Conservation (phyloP, 92 coral and sea anemone genomes). For the Meandrina meandrites region DNA sequence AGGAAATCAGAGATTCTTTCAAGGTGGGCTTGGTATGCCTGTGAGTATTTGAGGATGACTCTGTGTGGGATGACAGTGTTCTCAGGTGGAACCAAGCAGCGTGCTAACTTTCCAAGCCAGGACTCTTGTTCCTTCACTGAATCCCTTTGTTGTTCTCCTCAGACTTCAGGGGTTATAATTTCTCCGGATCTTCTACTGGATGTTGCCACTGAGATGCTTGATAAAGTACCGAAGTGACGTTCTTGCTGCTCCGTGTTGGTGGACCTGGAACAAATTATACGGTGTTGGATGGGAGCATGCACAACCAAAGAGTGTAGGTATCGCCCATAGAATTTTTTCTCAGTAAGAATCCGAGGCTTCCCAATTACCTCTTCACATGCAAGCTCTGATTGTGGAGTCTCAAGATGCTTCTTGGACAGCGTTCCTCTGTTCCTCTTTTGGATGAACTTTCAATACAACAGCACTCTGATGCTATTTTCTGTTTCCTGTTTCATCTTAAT, state of each 20-base stretch:
- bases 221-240: conserved; percentile 25
- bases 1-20: conserved; percentile 47
- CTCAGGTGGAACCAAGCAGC: conserved; percentile 26
- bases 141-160: conserved; percentile 2
- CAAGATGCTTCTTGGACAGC: conserved; percentile 33
- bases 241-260: conserved; percentile 41
- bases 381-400: conserved; percentile 32
- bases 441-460: too few relatives aligned
- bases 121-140: conserved; percentile 40
- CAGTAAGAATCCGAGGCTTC: conserved; percentile 30
- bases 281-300: conserved; percentile 35
- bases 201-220: conserved; percentile 34
- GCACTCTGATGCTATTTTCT: too few relatives aligned
- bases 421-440: conserved; percentile 26
- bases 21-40: conserved; percentile 43
- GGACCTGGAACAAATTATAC: conserved; percentile 23
- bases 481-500: too few relatives aligned
- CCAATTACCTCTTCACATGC: conserved; percentile 33
- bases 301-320: conserved; percentile 42
- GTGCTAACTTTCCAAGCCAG: conserved; percentile 45
- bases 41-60: conserved; percentile 16
- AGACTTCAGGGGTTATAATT: conserved; percentile 43
- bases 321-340: conserved; percentile 34
- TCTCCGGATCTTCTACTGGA: conserved; percentile 49
- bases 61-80: conserved; percentile 40